Evolutionary conservation across 2,797 vertebrate species (phyloP).

Genomic region (Oryzias dopingdopingensis): DNA sequence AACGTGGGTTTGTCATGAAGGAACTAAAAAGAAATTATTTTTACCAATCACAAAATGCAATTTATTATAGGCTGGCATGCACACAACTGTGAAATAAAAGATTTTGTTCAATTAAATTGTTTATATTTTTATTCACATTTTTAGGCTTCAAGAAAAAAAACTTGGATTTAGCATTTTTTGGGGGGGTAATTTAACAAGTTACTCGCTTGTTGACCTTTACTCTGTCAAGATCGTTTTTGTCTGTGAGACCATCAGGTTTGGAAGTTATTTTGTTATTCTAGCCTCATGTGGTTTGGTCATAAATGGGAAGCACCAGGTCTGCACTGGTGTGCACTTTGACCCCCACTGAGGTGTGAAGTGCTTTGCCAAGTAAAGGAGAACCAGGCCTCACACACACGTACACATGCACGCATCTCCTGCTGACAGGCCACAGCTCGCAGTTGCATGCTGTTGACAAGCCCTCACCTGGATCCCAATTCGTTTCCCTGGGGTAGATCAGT

Average conservation of each 20-base stretch:
- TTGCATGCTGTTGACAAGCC: conserved; percentile 56
- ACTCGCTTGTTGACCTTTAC: neutral
- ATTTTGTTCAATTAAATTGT: conserved; percentile 36
- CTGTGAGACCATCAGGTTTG: neutral
- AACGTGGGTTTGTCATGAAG: conserved; percentile 33
- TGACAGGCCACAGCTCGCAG: conserved; percentile 44
- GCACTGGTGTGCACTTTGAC: conserved; percentile 49
- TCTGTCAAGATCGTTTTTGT: neutral
- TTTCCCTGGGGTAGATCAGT: conserved; percentile 48
- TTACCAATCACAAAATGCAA: conserved; percentile 31
- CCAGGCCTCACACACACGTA: conserved; percentile 4
- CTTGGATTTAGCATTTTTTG: neutral
- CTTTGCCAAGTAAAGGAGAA: conserved; percentile 41
- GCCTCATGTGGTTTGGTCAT: conserved; percentile 26
- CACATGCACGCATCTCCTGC: conserved; percentile 18
- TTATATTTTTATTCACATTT: conserved; percentile 21
- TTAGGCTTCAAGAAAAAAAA: conserved; percentile 6
- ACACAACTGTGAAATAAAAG: conserved; percentile 42
- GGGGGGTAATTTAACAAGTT: neutral
- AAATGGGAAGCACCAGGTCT: conserved; percentile 31
- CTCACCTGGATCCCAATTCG: conserved; percentile 57
- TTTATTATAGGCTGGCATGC: conserved; percentile 37
- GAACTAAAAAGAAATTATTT: conserved; percentile 30
- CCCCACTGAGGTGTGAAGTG: conserved; percentile 61
- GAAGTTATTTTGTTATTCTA: conserved; percentile 4